Evolutionary conservation across 2,797 vertebrate species (phyloP).

Genomic region (Clamator glandarius): DNA sequence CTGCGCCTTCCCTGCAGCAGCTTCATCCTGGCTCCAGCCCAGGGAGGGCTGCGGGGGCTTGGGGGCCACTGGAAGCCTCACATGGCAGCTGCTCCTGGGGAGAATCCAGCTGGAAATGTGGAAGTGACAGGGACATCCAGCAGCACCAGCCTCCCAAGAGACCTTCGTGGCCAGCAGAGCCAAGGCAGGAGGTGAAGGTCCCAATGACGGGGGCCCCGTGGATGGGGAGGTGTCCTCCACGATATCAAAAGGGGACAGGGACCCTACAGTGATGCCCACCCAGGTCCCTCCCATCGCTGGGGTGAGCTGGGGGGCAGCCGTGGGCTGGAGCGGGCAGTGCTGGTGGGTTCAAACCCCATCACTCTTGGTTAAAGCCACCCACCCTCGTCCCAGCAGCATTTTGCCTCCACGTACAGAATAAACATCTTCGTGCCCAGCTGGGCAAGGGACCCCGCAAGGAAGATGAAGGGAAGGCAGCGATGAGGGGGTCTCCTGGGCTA

Average conservation of each 20-base stretch:
- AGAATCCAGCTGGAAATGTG: neutral
- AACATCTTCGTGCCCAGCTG: neutral
- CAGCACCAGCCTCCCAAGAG: neutral
- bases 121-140: neutral
- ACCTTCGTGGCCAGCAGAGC: neutral
- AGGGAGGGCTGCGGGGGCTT: neutral
- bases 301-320: neutral
- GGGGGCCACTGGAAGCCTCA: accelerated
- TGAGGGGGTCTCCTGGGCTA: neutral
- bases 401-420: neutral
- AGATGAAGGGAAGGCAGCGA: neutral
- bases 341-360: accelerated
- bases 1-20: neutral
- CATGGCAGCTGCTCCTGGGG: neutral
- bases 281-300: neutral
- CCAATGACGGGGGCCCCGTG: neutral
- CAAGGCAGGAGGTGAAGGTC: accelerated
- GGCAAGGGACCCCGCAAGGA: neutral
- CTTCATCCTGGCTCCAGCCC: neutral
- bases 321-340: neutral
- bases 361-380: neutral
- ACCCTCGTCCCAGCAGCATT: neutral
- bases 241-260: neutral
- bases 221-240: neutral
- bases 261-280: neutral